Evolutionary conservation across 2,797 vertebrate genomes (phyloP), one percentile per base, ranked within the genome.

Genomic region (Lerista edwardsae): DNA sequence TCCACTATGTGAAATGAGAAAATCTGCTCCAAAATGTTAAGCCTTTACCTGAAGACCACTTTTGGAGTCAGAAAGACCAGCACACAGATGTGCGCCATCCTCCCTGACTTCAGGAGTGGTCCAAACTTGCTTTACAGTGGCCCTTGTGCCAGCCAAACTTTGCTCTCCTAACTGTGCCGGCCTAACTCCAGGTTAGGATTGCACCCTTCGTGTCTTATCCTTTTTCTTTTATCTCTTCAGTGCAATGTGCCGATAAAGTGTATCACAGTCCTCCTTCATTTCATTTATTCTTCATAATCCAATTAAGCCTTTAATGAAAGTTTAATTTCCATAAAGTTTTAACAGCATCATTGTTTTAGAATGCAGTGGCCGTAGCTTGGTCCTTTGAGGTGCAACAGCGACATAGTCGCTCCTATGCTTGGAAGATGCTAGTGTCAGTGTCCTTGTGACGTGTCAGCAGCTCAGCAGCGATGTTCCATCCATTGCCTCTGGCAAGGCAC

Each of bases 261-360:
- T 62, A 29, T 27, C 41, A 10, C 44, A 67, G 15, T 61, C 12
- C 29, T 61, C 12, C 29, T 64, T 19, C n/a, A 51, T 44, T 79
- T 51, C 29, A 51, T n/a, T 79, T 84, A 57, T 25, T 87, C 41
- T 82, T 68, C 44, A 9, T 78, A 87, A 85, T 82, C 87, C 74
- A 91, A 34, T 57, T 64, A 82, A 83, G n/a, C 82, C 80, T 57
- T 6, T 75, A 67, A 65, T 61, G 59, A 31, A 57, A 84, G 11
- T 85, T 71, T 79, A 17, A 71, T 44, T 79, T 71, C 47, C 21
- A 36, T 79, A 3, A 41, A 83, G 55, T 36, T 55, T 34, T 36
- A 83, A 41, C 3, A 41, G 7, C 21, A 8, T 25, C 25, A 31
- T 47, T n/a, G n/a, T 51, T 67, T 79, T 79, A 79, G 29, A 79